Evolutionary conservation across 1,140 invertebrate genomes (phyloP).

Genomic region (Littorina saxatilis): DNA sequence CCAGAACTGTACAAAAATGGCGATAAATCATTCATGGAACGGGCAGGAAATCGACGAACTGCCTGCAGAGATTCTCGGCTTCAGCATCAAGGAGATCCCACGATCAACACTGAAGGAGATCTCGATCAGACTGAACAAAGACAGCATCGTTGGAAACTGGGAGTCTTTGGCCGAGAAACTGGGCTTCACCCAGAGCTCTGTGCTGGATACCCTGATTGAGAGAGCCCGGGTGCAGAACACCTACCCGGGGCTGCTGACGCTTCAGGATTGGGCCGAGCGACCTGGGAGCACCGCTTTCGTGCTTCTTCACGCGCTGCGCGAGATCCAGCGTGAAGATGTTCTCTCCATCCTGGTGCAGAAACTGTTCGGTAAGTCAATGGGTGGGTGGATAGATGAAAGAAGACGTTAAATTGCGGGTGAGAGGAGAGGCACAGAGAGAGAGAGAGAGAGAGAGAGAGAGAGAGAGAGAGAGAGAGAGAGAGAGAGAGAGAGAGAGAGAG

Average conservation of each 20-base stretch:
- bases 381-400: no score
- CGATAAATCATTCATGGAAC: not conserved
- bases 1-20: not conserved
- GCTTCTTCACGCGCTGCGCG: slow-evolving; percentile 30
- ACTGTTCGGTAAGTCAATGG: not conserved
- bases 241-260: slow-evolving; percentile 30
- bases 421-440: no score
- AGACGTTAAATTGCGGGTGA: not conserved
- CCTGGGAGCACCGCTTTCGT: slow-evolving; percentile 27
- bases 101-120: slow-evolving; percentile 4
- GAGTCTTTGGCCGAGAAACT: slow-evolving; percentile 24
- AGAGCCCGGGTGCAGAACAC: not conserved
- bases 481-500: no score
- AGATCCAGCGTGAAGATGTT: slow-evolving; percentile 20
- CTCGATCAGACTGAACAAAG: not conserved
- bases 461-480: no score
- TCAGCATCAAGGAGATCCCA: not conserved
- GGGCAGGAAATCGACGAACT: slow-evolving; percentile 24
- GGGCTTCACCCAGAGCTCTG: slow-evolving; percentile 24
- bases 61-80: slow-evolving; percentile 7
- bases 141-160: slow-evolving; percentile 12
- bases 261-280: slow-evolving; percentile 12
- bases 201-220: slow-evolving; percentile 12
- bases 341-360: slow-evolving; percentile 17
- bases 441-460: no score